Evolutionary conservation across 2,888 invertebrate species (phyloP).

Genomic region (Escarpia spicata): DNA sequence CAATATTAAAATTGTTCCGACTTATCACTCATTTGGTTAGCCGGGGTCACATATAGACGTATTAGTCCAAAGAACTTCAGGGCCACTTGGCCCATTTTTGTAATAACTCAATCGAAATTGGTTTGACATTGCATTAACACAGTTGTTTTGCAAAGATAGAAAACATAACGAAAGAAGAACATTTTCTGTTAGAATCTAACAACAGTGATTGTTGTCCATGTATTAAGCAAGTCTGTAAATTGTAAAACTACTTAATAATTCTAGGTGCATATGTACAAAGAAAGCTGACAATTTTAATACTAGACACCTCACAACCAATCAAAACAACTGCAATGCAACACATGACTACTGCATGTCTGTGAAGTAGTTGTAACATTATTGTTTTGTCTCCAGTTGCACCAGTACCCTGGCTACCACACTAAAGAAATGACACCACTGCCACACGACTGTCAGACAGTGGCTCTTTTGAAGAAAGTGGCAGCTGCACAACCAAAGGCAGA

Average conservation of each 20-base stretch:
- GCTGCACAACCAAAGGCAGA: conserved; percentile 48
- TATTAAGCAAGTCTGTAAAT: not conserved
- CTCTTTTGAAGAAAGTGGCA: conserved; percentile 56
- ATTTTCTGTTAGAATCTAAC: not conserved
- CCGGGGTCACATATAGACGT: too few relatives aligned
- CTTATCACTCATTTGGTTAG: too few relatives aligned
- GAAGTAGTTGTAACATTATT: not conserved
- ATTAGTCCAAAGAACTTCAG: too few relatives aligned
- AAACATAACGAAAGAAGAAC: not conserved
- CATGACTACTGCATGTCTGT: not conserved
- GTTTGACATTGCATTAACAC: not conserved
- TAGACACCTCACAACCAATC: not conserved
- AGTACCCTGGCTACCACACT: conserved; percentile 60
- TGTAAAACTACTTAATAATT: not conserved
- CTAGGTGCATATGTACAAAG: not conserved
- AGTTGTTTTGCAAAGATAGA: not conserved
- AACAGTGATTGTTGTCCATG: too few relatives aligned
- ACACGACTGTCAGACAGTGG: conserved; percentile 49
- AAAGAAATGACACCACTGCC: conserved; percentile 58
- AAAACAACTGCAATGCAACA: not conserved
- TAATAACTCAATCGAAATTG: not conserved
- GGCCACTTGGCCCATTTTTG: too few relatives aligned
- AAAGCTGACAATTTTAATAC: not conserved
- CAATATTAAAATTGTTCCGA: too few relatives aligned
- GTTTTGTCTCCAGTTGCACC: conserved; percentile 51